These are phyloP conservation scores for Bicyclus anynana DNA, from an alignment of 1,140 invertebrate genomes.

Conservation along the genomic window DNA sequence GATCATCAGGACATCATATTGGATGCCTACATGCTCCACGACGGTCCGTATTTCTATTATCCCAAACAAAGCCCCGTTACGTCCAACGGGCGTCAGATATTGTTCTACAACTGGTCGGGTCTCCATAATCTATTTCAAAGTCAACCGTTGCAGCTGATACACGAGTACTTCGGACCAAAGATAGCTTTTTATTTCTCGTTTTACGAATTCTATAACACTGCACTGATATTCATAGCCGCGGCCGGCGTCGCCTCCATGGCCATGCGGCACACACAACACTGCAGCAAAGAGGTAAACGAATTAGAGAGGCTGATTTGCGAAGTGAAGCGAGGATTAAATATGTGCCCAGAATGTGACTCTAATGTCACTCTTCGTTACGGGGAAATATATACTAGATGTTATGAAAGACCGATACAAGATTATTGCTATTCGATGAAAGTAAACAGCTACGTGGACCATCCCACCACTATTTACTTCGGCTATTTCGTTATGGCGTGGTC, in stretches of 20 bases:
- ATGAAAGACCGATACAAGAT: slow-evolving; percentile 9
- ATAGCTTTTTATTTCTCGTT: slow-evolving; percentile 27
- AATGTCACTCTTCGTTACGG: slow-evolving; percentile 19
- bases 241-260: slow-evolving; percentile 2
- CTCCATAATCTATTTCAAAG: slow-evolving; percentile 13
- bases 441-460: slow-evolving; percentile 13
- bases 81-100: slow-evolving; percentile 27
- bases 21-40: slow-evolving; percentile 30
- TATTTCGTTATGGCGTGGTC: slow-evolving; percentile 5
- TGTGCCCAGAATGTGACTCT: no score
- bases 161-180: slow-evolving; percentile 29
- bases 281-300: no score
- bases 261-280: background rate
- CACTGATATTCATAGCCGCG: slow-evolving; percentile 10
- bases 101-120: slow-evolving; percentile 26
- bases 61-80: slow-evolving; percentile 10
- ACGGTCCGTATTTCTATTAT: slow-evolving; percentile 27
- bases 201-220: slow-evolving; percentile 24
- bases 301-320: no score
- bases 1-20: slow-evolving; percentile 21
- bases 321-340: no score
- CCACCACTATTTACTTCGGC: slow-evolving; percentile 8
- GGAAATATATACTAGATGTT: slow-evolving; percentile 8
- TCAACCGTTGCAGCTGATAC: slow-evolving; percentile 26
- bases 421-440: slow-evolving; percentile 16